These are phyloP conservation scores for Phainopepla nitens DNA, from an alignment of 2,113 vertebrate species.

Conservation along the genomic window DNA sequence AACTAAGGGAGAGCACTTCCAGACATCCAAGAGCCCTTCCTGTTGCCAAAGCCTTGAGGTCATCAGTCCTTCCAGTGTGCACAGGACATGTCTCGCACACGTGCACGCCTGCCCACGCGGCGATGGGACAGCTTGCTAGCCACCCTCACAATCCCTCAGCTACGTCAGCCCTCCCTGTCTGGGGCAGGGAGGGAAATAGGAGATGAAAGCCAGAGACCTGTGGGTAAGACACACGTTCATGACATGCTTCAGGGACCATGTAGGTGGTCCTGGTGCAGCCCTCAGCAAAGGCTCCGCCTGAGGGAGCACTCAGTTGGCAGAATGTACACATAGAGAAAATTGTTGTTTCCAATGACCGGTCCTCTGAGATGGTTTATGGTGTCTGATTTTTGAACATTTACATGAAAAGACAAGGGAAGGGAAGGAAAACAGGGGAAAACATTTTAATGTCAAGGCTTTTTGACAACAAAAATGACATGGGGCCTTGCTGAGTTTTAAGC, in stretches of 20 bases:
- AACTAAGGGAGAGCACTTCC: background rate
- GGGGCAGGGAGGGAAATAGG: background rate
- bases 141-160: background rate
- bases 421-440: background rate
- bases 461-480: background rate
- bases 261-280: background rate
- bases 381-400: background rate
- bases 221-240: background rate
- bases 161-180: background rate
- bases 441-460: background rate
- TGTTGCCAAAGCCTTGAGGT: background rate
- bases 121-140: background rate
- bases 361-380: background rate
- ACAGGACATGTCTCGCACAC: rapidly evolving
- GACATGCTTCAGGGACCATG: background rate
- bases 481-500: background rate
- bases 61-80: rapidly evolving
- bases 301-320: background rate
- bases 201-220: background rate
- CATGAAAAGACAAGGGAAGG: background rate
- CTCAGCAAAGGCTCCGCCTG: background rate
- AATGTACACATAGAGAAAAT: background rate
- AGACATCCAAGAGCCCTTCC: background rate
- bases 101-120: rapidly evolving
- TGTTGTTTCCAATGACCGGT: background rate